These are phyloP conservation scores for Daphoenositta chrysoptera DNA, from an alignment of 2,113 vertebrate genomes.

Conservation along the genomic window DNA sequence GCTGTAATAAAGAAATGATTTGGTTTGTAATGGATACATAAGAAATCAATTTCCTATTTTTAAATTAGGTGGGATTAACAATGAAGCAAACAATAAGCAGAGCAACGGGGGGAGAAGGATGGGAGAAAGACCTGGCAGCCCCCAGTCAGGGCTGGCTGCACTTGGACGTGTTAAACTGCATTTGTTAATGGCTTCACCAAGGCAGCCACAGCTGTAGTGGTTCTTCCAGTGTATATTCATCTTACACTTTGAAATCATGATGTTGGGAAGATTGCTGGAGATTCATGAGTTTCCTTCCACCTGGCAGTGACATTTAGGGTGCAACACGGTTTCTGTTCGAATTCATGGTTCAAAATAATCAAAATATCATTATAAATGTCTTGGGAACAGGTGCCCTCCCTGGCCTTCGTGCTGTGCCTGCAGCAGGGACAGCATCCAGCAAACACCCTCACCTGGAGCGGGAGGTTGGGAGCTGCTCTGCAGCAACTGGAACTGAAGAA, in stretches of 20 bases:
- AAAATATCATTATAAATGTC: not conserved
- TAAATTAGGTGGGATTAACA: constrained; percentile 56
- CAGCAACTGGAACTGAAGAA: not conserved
- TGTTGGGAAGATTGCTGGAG: not conserved
- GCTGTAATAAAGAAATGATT: constrained; percentile 59
- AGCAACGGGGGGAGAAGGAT: not conserved
- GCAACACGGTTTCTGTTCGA: not conserved
- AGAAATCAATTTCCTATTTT: constrained; percentile 68
- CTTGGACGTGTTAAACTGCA: not conserved
- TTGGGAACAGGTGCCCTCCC: not conserved
- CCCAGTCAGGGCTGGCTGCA: not conserved
- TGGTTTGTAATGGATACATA: constrained; percentile 58
- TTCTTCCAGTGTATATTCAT: not conserved
- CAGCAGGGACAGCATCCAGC: not conserved
- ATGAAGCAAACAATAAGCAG: constrained; percentile 55
- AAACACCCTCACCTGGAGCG: not conserved
- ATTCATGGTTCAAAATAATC: not conserved
- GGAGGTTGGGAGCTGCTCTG: not conserved
- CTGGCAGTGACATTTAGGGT: not conserved
- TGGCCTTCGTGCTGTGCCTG: not conserved
- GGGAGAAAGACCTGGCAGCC: not conserved
- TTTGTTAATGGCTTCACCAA: constrained; percentile 16
- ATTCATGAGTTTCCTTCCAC: not conserved
- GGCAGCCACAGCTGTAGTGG: constrained; percentile 4
- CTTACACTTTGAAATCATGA: not conserved